These are phyloP conservation scores for Standfussiana lucernea DNA, from an alignment of 2,888 invertebrate genomes.

Conservation along the genomic window DNA sequence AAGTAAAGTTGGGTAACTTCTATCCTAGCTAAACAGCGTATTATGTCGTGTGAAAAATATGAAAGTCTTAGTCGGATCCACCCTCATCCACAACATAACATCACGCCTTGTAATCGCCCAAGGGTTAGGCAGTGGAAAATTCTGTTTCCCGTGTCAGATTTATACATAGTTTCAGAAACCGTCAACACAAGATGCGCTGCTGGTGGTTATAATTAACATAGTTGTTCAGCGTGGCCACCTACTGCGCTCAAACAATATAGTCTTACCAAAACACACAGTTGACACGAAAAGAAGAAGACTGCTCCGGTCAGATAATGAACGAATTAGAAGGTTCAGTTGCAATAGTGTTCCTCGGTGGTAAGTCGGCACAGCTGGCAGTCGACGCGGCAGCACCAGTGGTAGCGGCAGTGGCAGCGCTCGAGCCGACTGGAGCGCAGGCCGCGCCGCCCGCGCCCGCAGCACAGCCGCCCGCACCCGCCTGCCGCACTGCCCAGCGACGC, in stretches of 20 bases:
- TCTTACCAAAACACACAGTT: background rate
- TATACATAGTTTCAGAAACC: background rate
- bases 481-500: constrained; percentile 91
- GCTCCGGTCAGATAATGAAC: background rate
- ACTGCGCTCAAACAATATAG: background rate
- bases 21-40: constrained; percentile 6
- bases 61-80: background rate
- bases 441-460: constrained; percentile 95
- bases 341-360: constrained; percentile 93
- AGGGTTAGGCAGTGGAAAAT: background rate
- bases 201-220: background rate
- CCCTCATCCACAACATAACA: background rate
- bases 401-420: constrained; percentile 95
- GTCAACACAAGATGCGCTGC: background rate
- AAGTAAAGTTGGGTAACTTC: background rate
- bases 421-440: constrained; percentile 92
- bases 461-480: constrained; percentile 95
- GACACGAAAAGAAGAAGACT: background rate
- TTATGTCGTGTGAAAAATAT: background rate
- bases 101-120: background rate
- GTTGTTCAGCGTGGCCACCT: background rate
- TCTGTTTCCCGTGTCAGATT: background rate
- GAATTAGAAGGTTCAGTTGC: constrained; percentile 87
- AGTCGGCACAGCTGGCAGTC: constrained; percentile 95
- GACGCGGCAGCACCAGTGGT: constrained; percentile 96